Percentiles rank a stretch among this genome's conserved stretches.
Conservation (phyloP, 2,113 vertebrate species). For the Stigmatopora argus region DNA sequence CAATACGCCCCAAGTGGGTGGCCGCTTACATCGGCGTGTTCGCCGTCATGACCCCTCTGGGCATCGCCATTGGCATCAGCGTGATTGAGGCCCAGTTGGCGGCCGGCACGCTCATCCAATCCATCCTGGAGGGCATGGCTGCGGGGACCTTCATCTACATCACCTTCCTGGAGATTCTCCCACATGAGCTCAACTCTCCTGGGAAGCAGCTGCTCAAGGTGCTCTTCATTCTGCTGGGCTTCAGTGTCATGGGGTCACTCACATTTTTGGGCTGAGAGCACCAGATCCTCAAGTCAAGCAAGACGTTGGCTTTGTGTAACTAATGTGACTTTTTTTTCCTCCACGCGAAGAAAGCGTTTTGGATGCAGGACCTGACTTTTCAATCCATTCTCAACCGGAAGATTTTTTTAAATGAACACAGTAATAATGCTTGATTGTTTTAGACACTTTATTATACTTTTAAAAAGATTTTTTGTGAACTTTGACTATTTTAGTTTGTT, state of each 20-base stretch:
- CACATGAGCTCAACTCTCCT: slow-evolving; percentile 76
- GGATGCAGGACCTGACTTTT: neutral
- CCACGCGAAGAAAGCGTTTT: neutral
- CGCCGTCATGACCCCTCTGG: slow-evolving; percentile 79
- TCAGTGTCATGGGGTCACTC: slow-evolving; percentile 78
- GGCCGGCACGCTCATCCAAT: slow-evolving; percentile 70
- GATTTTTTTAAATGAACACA: slow-evolving; percentile 5
- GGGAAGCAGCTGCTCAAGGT: slow-evolving; percentile 79
- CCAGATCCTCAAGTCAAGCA: neutral
- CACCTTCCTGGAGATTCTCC: slow-evolving; percentile 88
- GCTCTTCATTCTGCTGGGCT: slow-evolving; percentile 79
- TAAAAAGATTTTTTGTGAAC: neutral
- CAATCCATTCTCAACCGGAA: neutral
- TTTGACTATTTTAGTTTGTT: neutral
- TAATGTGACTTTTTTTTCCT: neutral
- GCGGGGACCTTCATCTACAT: slow-evolving; percentile 85
- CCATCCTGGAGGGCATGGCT: slow-evolving; percentile 78
- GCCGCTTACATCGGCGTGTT: slow-evolving; percentile 73
- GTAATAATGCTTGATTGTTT: slow-evolving; percentile 9
- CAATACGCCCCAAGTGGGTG: slow-evolving; percentile 66
- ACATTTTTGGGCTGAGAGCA: slow-evolving; percentile 73
- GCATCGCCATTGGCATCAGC: slow-evolving; percentile 74
- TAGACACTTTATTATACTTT: slow-evolving; percentile 8
- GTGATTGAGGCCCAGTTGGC: slow-evolving; percentile 67
- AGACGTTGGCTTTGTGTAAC: neutral